These are phyloP conservation scores for Anastrepha ludens DNA, from an alignment of 1,140 invertebrate species.

Conservation along the genomic window DNA sequence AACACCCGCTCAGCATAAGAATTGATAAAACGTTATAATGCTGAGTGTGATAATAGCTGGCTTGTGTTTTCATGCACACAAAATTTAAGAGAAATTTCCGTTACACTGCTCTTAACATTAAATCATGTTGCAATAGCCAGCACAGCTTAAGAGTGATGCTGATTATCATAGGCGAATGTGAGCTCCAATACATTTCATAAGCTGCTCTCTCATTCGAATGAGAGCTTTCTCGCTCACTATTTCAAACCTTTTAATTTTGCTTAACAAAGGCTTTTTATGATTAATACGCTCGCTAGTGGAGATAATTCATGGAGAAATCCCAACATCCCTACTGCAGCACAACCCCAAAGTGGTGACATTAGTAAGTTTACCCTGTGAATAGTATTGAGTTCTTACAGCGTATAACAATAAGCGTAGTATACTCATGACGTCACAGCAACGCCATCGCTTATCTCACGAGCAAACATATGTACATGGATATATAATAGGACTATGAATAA, in stretches of 20 bases:
- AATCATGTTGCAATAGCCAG: neutral
- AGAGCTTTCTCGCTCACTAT: neutral
- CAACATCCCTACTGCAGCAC: conserved; percentile 19
- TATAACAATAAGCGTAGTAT: conserved; percentile 27
- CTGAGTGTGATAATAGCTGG: too few relatives aligned
- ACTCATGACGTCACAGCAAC: conserved; percentile 26
- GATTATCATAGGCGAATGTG: neutral
- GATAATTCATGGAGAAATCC: neutral
- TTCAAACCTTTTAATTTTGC: conserved; percentile 16
- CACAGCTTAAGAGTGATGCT: conserved; percentile 13
- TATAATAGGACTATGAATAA: too few relatives aligned
- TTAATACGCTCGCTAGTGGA: neutral
- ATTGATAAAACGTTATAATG: too few relatives aligned
- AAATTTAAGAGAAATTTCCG: too few relatives aligned
- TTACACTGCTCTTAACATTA: neutral
- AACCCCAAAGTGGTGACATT: neutral
- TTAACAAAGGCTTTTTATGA: neutral
- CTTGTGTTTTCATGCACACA: too few relatives aligned
- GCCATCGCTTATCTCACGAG: conserved; percentile 10
- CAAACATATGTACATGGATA: neutral
- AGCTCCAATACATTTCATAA: neutral
- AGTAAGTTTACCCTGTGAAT: neutral
- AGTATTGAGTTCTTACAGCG: neutral
- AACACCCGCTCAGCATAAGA: too few relatives aligned
- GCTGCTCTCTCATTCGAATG: neutral